Base-by-base conservation (phyloP, 2,797 vertebrate species). In the Orientallactaga sibirica region DNA sequence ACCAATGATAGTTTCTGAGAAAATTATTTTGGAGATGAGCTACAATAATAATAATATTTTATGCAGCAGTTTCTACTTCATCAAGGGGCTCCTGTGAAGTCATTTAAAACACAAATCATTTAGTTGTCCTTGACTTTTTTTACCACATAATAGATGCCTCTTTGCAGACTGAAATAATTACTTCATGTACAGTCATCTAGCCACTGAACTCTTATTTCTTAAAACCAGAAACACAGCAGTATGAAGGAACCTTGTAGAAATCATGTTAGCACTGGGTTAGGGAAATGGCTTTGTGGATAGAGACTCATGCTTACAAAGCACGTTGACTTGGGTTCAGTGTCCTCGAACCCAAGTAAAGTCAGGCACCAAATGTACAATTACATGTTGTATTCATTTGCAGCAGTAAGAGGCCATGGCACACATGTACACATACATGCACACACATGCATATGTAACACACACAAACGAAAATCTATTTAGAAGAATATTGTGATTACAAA, bases 151-250 rank as follows among this genome's bases (percentile, higher is more conserved):
- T 77, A 43, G 20, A 55, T 84, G 18, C 27, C 6, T 84, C 25
- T 90, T 95, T 83, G 20, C 92, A 7, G 55, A n/a, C 5, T 86
- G 62, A 86, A 58, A 2, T 33, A 27, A 41, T 90, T 87, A 68
- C 37, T 62, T 43, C 9, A 79, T 64, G 25, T 41, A n/a, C 5
- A 64, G 77, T 68, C 48, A 81, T 85, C 43, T 55, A 92, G 16
- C 58, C n/a, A 94, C n/a, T 19, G 86, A 64, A 68, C 67, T 76
- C 4, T 94, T 94, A 8, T 62, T 86, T 93, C 22, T 71, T 83
- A 77, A 88, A 77, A 12, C 14, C 22, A 86, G 68, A 93, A 61
- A 90, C 43, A 78, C 67, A 88, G 41, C 58, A 24, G 20, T 29
- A 20, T 76, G n/a, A 5, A 12, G 19, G n/a, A 7, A 7, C 61